Conservation (phyloP, 1,140 invertebrate genomes). For the Ectropis grisescens region DNA sequence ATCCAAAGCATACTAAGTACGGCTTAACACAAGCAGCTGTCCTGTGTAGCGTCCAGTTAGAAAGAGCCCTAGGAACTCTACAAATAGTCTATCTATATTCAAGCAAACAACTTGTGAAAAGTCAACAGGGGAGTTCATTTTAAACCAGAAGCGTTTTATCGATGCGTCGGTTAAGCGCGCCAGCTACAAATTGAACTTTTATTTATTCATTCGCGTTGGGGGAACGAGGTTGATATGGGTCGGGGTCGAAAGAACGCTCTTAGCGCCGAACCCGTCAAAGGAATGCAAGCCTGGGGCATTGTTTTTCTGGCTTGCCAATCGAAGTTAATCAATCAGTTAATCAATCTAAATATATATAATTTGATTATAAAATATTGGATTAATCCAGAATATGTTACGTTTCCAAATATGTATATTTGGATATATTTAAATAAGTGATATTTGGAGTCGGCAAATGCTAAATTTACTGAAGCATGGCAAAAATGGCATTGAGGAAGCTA, state of each 20-base stretch:
- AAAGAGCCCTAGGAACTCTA: constrained; percentile 7
- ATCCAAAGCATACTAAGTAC: too few species aligned
- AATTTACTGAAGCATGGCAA: too few species aligned
- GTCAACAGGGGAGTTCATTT: constrained; percentile 22
- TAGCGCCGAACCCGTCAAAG: constrained; percentile 33
- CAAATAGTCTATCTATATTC: constrained; percentile 5
- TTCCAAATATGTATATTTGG: too few species aligned
- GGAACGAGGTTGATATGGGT: constrained; percentile 58
- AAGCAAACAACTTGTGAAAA: too few species aligned
- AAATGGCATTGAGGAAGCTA: too few species aligned
- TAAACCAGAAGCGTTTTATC: constrained; percentile 35
- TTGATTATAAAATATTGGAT: too few species aligned
- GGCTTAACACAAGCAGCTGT: too few species aligned
- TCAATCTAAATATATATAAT: too few species aligned
- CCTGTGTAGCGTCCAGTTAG: constrained; percentile 8
- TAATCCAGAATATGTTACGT: too few species aligned
- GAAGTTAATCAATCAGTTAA: too few species aligned
- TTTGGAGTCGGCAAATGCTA: too few species aligned
- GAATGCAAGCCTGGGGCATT: constrained; percentile 1
- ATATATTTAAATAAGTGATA: too few species aligned
- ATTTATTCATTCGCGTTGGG: constrained; percentile 66
- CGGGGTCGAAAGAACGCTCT: constrained; percentile 56
- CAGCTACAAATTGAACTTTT: constrained; percentile 65
- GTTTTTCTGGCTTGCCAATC: not conserved
- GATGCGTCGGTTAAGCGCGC: constrained; percentile 46